Evolutionary conservation across 2,888 invertebrate genomes (phyloP), one percentile per base, ranked within the genome.

Genomic region (Antheraea assamensis): DNA sequence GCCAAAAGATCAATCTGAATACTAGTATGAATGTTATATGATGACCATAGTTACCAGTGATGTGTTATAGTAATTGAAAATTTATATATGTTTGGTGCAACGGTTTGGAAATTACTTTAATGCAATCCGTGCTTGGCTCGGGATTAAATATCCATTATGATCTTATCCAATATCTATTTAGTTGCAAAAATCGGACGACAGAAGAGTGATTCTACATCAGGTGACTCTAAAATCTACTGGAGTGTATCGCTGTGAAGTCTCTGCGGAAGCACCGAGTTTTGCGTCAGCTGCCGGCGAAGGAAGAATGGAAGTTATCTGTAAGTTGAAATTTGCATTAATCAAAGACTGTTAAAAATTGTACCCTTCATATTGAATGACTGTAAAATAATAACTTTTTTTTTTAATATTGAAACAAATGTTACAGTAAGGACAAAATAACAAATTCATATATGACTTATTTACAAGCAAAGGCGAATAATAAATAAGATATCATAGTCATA

Each of bases 231-330:
- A 96, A 86, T 96, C 97, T 21, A 96, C 96, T 76, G 97, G 97
- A 7, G 85, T 96, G 73, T 97, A 97, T 90, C 95, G 96, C 78
- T 97, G 97, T 85, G 97, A 97, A 88, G 97, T 97, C 74, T 97
- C 97, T 35, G 97, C 97, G 1, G 97, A 97, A 89, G 97, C 97
- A 71, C 97, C 97, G 13, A 96, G 96, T 79, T 97, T 97, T 85
- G 96, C 96, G 4, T 97, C 97, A 15, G 96, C 96, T 0, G 96
- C 96, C 78, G 96, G 96, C 71, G 97, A 97, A 88, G 96, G 97
- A 52, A 95, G 96, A 84, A 96, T 97, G 97, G 97, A 97, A 93
- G 96, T 97, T 84, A 96, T 97, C 82, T 97, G 97, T 97, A 95
- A 96, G 97, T 96, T 47, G 27, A 49, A 64, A 52, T 55, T 74